Evolutionary conservation across 2,888 invertebrate genomes (phyloP).

Genomic region (Aphidius colemani): DNA sequence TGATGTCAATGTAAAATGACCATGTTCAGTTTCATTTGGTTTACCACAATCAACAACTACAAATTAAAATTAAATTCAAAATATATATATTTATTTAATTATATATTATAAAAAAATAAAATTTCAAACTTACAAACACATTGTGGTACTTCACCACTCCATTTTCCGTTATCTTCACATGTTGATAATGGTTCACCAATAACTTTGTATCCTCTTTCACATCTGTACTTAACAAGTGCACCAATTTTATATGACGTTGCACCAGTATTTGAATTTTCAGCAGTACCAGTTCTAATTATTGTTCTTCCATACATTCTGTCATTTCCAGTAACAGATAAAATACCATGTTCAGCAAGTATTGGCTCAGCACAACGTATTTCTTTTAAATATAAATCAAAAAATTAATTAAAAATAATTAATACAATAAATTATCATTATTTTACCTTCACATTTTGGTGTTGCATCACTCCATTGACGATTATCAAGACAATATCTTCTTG

Average conservation of each 20-base stretch:
- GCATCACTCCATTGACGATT: conserved; percentile 83
- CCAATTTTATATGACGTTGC: conserved; percentile 84
- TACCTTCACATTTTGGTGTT: conserved; percentile 86
- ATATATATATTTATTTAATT: neutral
- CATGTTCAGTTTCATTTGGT: conserved; percentile 74
- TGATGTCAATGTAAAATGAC: conserved; percentile 78
- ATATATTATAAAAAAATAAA: neutral
- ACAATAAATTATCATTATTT: conserved; percentile 3
- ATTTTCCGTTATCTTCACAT: conserved; percentile 83
- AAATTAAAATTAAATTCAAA: conserved; percentile 23
- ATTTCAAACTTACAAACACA: conserved; percentile 75
- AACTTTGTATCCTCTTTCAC: conserved; percentile 87
- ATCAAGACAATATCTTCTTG: conserved; percentile 73
- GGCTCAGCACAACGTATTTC: conserved; percentile 90
- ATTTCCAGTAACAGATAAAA: conserved; percentile 87
- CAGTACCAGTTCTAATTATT: conserved; percentile 70
- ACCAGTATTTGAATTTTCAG: conserved; percentile 69
- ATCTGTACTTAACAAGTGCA: conserved; percentile 84
- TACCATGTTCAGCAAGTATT: conserved; percentile 79
- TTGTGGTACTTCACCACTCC: conserved; percentile 82
- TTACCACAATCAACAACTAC: conserved; percentile 85
- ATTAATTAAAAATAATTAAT: conserved; percentile 22
- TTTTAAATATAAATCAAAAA: conserved; percentile 53
- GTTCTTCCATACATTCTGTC: conserved; percentile 88
- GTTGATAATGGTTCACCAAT: conserved; percentile 83